Evolutionary conservation across 2,113 vertebrate genomes (phyloP).

Genomic region (Chloropsis cyanopogon): DNA sequence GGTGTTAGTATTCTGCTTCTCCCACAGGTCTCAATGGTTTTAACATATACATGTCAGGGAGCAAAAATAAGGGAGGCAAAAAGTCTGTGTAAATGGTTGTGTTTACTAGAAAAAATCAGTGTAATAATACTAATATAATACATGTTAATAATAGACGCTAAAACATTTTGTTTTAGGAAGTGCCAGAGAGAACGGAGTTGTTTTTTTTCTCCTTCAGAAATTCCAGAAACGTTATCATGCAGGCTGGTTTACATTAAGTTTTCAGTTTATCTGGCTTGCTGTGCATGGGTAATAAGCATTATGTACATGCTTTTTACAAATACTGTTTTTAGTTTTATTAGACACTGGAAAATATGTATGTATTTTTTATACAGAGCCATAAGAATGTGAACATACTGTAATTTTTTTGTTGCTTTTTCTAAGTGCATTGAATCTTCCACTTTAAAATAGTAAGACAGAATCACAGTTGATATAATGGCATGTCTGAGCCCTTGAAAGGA

Average conservation of each 20-base stretch:
- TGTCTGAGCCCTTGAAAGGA: neutral
- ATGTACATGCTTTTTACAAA: neutral
- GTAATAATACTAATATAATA: neutral
- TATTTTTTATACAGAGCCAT: neutral
- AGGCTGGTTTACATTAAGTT: slow-evolving; percentile 23
- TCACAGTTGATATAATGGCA: neutral
- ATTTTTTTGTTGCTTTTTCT: neutral
- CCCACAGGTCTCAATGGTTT: neutral
- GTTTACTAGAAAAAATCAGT: neutral
- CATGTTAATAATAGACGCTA: neutral
- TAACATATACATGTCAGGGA: neutral
- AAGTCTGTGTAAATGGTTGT: neutral
- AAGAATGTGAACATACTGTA: neutral
- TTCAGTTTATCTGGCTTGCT: slow-evolving; percentile 25
- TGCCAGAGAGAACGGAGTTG: neutral
- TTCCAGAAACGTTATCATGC: neutral
- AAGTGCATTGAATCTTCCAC: neutral
- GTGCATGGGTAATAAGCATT: neutral
- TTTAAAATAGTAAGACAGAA: neutral
- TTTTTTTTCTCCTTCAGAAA: neutral
- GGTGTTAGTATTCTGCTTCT: neutral
- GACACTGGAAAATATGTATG: neutral
- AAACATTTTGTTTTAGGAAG: neutral
- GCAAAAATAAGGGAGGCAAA: neutral
- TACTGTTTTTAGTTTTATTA: neutral